Conservation (phyloP, 2,888 invertebrate species). For the Acronicta psi region DNA sequence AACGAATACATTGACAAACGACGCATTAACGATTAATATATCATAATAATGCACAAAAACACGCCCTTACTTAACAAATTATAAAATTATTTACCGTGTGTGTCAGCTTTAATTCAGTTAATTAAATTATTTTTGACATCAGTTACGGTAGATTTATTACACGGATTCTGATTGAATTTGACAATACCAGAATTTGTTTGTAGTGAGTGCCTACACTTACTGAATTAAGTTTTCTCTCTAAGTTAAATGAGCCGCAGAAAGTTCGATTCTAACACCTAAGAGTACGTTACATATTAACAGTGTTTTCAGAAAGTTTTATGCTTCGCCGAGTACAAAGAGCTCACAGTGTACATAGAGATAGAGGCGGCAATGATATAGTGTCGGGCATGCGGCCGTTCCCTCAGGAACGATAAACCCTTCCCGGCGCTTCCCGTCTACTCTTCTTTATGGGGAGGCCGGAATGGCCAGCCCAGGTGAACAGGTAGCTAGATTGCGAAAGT, state of each 20-base stretch:
- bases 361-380: slow-evolving; percentile 88
- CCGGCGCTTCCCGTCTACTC: slow-evolving; percentile 86
- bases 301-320: slow-evolving; percentile 77
- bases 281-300: slow-evolving; percentile 69
- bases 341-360: slow-evolving; percentile 79
- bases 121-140: slow-evolving; percentile 54
- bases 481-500: slow-evolving; percentile 87
- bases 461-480: slow-evolving; percentile 87
- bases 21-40: slow-evolving; percentile 74
- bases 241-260: slow-evolving; percentile 58
- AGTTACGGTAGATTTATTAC: slow-evolving; percentile 35
- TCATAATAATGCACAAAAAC: slow-evolving; percentile 71
- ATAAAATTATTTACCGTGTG: slow-evolving; percentile 55
- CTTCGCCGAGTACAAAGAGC: slow-evolving; percentile 76
- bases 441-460: slow-evolving; percentile 88
- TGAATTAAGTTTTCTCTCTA: slow-evolving; percentile 34
- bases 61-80: slow-evolving; percentile 62
- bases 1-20: slow-evolving; percentile 76
- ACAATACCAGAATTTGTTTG: slow-evolving; percentile 3
- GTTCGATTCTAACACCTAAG: slow-evolving; percentile 56
- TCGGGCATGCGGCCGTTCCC: slow-evolving; percentile 85
- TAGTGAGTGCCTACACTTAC: slow-evolving; percentile 11
- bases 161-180: slow-evolving; percentile 14
- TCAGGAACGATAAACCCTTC: slow-evolving; percentile 88
- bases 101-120: slow-evolving; percentile 50